Percentiles rank a stretch among this genome's conserved stretches.
These are phyloP conservation scores for Macroteleia sp. DNA, from an alignment of 2,888 invertebrate genomes.

Conservation along the genomic window DNA sequence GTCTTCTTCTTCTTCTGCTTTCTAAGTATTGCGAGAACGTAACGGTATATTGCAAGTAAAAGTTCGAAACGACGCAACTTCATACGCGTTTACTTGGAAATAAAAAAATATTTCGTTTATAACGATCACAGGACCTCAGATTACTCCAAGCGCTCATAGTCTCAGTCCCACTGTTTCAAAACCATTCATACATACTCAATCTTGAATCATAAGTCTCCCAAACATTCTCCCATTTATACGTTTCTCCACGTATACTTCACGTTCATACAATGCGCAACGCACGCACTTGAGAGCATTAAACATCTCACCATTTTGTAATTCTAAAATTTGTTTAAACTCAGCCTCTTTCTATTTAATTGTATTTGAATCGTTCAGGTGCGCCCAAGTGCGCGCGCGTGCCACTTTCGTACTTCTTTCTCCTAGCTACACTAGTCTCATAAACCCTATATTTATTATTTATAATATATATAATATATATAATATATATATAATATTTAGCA, in stretches of 20 bases:
- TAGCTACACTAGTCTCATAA: conserved; percentile 82
- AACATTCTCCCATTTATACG: conserved; percentile 26
- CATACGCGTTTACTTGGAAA: conserved; percentile 81
- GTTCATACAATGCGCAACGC: conserved; percentile 30
- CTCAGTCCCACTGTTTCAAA: conserved; percentile 70
- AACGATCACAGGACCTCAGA: conserved; percentile 84
- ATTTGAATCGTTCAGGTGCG: conserved; percentile 29
- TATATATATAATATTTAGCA: conserved; percentile 83
- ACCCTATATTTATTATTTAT: conserved; percentile 84
- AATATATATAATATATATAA: conserved; percentile 81
- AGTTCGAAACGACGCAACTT: conserved; percentile 80
- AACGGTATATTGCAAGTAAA: conserved; percentile 84
- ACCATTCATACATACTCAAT: conserved; percentile 65
- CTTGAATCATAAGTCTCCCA: conserved; percentile 26
- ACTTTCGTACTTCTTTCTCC: conserved; percentile 75
- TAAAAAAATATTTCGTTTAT: conserved; percentile 84
- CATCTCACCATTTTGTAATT: conserved; percentile 7
- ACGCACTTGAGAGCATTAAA: conserved; percentile 45
- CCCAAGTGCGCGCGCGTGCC: conserved; percentile 68
- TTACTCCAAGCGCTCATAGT: conserved; percentile 81
- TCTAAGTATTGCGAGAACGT: conserved; percentile 84
- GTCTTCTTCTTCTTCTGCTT: conserved; percentile 65
- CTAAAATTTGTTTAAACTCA: conserved; percentile 60
- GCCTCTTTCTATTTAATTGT: conserved; percentile 55
- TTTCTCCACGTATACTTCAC: conserved; percentile 7